Evolutionary conservation across 30 jellyfish, hydroid and myxozoan genomes (phyloP).

Genomic region (Catostylus mosaicus): DNA sequence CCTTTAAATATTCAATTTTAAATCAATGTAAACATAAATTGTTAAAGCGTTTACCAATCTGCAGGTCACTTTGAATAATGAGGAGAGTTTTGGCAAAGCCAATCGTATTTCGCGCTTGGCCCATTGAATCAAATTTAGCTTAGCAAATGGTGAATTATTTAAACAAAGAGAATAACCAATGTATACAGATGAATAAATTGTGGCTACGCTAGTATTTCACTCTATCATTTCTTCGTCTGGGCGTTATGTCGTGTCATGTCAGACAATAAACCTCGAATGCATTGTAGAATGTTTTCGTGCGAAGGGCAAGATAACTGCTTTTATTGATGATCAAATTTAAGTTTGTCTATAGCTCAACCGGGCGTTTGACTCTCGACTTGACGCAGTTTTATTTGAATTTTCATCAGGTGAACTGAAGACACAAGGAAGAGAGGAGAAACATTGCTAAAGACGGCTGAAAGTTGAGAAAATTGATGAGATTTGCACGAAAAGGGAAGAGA

Average conservation of each 20-base stretch:
- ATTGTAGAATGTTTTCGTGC: background rate
- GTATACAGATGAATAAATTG: conserved; percentile 35
- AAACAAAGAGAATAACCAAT: conserved; percentile 37
- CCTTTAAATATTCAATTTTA: conserved; percentile 1
- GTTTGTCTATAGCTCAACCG: background rate
- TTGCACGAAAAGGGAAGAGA: no score
- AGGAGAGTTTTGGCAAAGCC: background rate
- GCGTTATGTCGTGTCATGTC: background rate
- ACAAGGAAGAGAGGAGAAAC: no score
- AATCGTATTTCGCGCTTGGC: background rate
- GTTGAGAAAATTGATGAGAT: no score
- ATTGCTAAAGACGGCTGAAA: no score
- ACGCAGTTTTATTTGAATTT: background rate
- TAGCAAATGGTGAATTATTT: conserved; percentile 25
- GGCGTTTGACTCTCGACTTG: background rate
- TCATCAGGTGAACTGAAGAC: background rate
- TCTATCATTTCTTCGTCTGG: background rate
- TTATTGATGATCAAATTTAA: background rate
- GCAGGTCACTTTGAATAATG: conserved; percentile 13
- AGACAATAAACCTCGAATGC: background rate
- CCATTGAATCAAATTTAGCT: background rate
- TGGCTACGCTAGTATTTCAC: background rate
- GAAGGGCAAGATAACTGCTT: background rate
- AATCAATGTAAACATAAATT: conserved; percentile 4
- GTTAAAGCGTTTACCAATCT: background rate